A percentile compares a stretch with the other conserved stretches of the same genome.
Conservation (phyloP, 1,140 invertebrate genomes). For the Globodera rostochiensis region DNA sequence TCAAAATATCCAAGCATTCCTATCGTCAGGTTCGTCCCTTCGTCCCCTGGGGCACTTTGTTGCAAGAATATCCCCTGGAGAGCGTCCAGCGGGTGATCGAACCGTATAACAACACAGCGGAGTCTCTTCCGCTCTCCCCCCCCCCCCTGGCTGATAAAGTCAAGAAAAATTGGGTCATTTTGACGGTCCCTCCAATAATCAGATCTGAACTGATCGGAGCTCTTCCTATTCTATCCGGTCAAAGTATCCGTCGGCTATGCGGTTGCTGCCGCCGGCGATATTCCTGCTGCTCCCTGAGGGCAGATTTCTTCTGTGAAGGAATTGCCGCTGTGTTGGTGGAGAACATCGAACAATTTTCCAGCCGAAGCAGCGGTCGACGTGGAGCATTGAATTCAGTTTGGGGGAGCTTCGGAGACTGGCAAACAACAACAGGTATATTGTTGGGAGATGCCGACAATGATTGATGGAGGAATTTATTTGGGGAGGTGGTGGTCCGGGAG, state of each 20-base stretch:
- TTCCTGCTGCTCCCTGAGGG: not conserved
- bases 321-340: not conserved
- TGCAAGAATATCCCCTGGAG: too few species aligned
- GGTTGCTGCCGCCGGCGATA: not conserved
- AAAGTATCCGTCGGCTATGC: not conserved
- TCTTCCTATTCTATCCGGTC: not conserved
- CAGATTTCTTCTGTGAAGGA: not conserved
- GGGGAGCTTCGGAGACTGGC: not conserved
- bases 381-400: not conserved
- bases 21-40: too few species aligned
- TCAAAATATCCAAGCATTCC: too few species aligned
- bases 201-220: not conserved
- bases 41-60: not conserved
- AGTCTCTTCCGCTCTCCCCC: not conserved
- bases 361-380: not conserved
- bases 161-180: not conserved
- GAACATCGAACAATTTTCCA: not conserved
- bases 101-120: not conserved
- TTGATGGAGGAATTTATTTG: not conserved
- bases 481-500: not conserved
- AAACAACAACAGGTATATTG: not conserved
- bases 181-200: not conserved
- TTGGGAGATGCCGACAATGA: not conserved
- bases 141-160: not conserved
- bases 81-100: not conserved